Base-by-base conservation (phyloP, 1,140 invertebrate genomes). In the Sitodiplosis mosellana region DNA sequence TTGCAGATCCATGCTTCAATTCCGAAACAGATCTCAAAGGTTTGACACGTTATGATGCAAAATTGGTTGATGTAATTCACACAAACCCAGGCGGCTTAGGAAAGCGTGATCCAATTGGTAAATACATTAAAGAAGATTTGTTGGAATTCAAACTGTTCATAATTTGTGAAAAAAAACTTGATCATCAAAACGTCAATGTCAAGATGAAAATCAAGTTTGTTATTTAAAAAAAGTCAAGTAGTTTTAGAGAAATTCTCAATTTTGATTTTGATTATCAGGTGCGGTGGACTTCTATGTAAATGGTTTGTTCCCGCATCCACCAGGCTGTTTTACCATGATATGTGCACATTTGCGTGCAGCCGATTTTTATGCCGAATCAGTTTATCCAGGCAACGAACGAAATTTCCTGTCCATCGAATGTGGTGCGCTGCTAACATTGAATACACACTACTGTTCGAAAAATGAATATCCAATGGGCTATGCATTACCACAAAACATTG, bases 211-310 rank as follows among this genome's bases (percentile, higher is more conserved):
- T n/a, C n/a, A n/a, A n/a, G n/a, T n/a, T n/a, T n/a, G n/a, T n/a
- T n/a, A n/a, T n/a, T n/a, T n/a, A n/a, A n/a, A n/a, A n/a, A n/a
- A n/a, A n/a, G n/a, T n/a, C n/a, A n/a, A n/a, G n/a, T n/a, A n/a
- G n/a, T n/a, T n/a, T n/a, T n/a, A n/a, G n/a, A n/a, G n/a, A n/a
- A n/a, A n/a, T n/a, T n/a, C n/a, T n/a, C n/a, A n/a, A n/a, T n/a
- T n/a, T n/a, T n/a, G 27, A 27, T 27, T 27, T 3, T 27, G 3
- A 10, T 10, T 27, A 5, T 27, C 27, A 27, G 83, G 83, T 14
- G 71, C 80, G 52, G 74, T 70, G 6, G 86, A 89, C 59, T 87
- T 88, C 67, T 88, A 76, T 59, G 81, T 81, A 0, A 88, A 88
- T 61, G 76, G 44, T 7, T 45, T 22, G 6, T 5, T 4, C 14